Evolutionary conservation across 2,888 invertebrate genomes (phyloP), one percentile per base, ranked within the genome.

Genomic region (Bembecia ichneumoniformis): DNA sequence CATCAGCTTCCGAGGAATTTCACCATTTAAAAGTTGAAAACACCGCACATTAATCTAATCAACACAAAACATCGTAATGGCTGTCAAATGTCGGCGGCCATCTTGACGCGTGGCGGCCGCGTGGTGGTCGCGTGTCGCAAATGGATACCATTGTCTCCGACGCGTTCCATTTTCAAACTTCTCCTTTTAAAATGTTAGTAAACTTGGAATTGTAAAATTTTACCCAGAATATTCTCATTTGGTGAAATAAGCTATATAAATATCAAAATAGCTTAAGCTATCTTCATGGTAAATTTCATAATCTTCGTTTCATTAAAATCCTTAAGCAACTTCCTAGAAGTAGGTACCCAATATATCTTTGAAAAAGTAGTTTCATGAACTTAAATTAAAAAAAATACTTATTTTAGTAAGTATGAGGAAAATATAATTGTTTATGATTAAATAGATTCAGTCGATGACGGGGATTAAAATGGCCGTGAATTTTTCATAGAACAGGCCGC

Each of bases 41-140:
- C 5, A 35, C 52, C 47, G 46, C 70, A 64, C 76, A 75, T 76
- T 73, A 74, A 76, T 77, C 71, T 71, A 73, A 73, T 76, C 67
- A 73, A 70, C 71, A 72, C 73, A 74, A 68, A 69, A 80, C 78
- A 82, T 71, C 56, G 59, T 72, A 68, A 71, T 71, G 71, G 59
- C 58, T 55, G 60, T 47, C 59, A 66, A 64, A 62, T 52, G 64
- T 58, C 61, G 60, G 64, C 71, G 68, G 76, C 71, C 71, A 71
- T 61, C 57, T 66, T 72, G 73, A 55, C 74, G 64, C 62, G 68
- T 63, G 66, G 59, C 57, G 55, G 64, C 66, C 69, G 75, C 78
- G 82, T 78, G 84, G 59, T 60, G 58, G 52, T 16, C 65, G 51
- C 58, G 55, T 63, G 66, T 57, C 57, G 49, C 47, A 68, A 72